Base-by-base conservation (phyloP, 2,888 invertebrate species). In the Muscina levida region DNA sequence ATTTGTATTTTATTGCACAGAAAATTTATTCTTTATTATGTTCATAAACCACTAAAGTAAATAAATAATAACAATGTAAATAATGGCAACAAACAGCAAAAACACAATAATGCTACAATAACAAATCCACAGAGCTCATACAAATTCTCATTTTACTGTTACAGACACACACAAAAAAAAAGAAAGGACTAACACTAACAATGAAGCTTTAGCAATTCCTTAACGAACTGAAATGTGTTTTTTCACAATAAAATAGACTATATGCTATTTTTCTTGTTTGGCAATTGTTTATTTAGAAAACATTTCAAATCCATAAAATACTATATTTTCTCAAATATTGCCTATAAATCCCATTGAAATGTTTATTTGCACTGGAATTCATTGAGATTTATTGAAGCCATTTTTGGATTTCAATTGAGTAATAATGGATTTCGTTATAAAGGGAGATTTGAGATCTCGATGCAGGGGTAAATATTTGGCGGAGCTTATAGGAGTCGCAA, bases 31-130 rank as follows among this genome's bases (percentile, higher is more conserved):
- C 56, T 74, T 68, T 68, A 72, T 81, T 53, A 74, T 77, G 56
- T 67, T 59, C 73, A 67, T 77, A 74, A 77, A 48, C 80, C 74
- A 53, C 80, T 74, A 62, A 77, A 74, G 71, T 74, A 73, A 73
- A 80, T 71, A 73, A 80, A 80, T 80, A 81, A 77, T 74, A 80
- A 80, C 51, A 74, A 71, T 74, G 57, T 71, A 73, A 80, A 74
- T 71, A 74, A 73, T 68, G 57, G 66, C 37, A 68, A 76, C 48
- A 72, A 73, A 62, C 62, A 62, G 17, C 37, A 57, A 31, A 57
- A 57, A 31, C 15, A 31, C 11, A 57, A 57, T 31, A 57, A 15
- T 15, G 5, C 24, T 22, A 42, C 19, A 42, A 31, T 31, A 31
- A 31, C 1, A 39, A 31, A 53, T 53, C 53, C 4, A 22, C n/a